A percentile compares a stretch with the other conserved stretches of the same genome.
phyloP scores from a whole-genome alignment of 1,140 invertebrate genomes.

The silkworm (Bombyx mori) region ASM3026992v2 NC_085122.1:1833501-1834000 shows the following conservation, averaged over 20 bases:
- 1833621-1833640: constrained; percentile 45
- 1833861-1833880: constrained; percentile 45
- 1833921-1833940: constrained; percentile 56
- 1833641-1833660: constrained; percentile 44
- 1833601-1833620: constrained; percentile 47
- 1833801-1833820: constrained; percentile 71
- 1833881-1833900: constrained; percentile 51
- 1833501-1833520: constrained; percentile 50
- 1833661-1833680: constrained; percentile 35
- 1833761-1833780: constrained; percentile 71
- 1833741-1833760: constrained; percentile 65
- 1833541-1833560: constrained; percentile 27
- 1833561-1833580: constrained; percentile 41
- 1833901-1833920: constrained; percentile 44
- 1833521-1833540: constrained; percentile 52
- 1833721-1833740: constrained; percentile 49
- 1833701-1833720: constrained; percentile 45
- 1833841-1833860: constrained; percentile 52
- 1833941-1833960: constrained; percentile 57
- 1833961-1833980: constrained; percentile 50
- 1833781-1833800: constrained; percentile 71
- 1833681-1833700: constrained; percentile 48
- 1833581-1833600: constrained; percentile 46
- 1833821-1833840: constrained; percentile 65
- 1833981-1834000: constrained; percentile 40